Evolutionary conservation across 2,888 invertebrate genomes (phyloP), one percentile per base, ranked within the genome.

Genomic region (Amiota minor): DNA sequence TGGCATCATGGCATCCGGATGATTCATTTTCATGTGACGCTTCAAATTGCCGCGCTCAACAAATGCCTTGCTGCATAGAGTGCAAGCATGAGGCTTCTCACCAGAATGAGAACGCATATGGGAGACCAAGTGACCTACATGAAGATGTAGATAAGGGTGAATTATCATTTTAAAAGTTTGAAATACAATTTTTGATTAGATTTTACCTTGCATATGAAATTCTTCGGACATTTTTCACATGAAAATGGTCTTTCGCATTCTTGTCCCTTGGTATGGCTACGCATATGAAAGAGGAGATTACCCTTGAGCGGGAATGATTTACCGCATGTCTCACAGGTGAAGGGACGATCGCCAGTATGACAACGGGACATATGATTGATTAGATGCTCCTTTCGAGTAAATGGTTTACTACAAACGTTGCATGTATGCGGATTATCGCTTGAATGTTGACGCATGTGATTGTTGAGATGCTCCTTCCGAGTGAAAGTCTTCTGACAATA

Each of bases 371-470:
- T 94, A 87, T 96, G 96, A 89, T 95, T 95, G 79, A 95, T 95
- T 79, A 96, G 92, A 89, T 96, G 96, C 88, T 96, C 96, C 90
- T 96, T 96, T 77, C 96, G 92, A 1, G 96, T 96, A 90, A 96
- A 96, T 55, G 95, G 94, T 89, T 96, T 95, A 80, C 94, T 93
- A 91, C 96, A 96, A 90, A 93, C 95, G 83, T 94, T 93, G 89
- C 96, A 96, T 78, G 95, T 93, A 87, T 96, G 96, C 75, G 96
- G 96, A 81, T 96, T 95, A 90, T 96, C 96, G 84, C 96, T 96
- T 62, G 96, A 96, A 90, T 96, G 96, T 88, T 96, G 96, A 71
- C 96, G 92, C 88, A 96, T 95, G 90, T 96, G 96, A 90, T 95
- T 95, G 82, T 94, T 95, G 79, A 96, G 91, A 89, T 96, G 95